Evolutionary conservation across 2,797 vertebrate species (phyloP), one percentile per base, ranked within the genome.

Genomic region (Orientallactaga sibirica): DNA sequence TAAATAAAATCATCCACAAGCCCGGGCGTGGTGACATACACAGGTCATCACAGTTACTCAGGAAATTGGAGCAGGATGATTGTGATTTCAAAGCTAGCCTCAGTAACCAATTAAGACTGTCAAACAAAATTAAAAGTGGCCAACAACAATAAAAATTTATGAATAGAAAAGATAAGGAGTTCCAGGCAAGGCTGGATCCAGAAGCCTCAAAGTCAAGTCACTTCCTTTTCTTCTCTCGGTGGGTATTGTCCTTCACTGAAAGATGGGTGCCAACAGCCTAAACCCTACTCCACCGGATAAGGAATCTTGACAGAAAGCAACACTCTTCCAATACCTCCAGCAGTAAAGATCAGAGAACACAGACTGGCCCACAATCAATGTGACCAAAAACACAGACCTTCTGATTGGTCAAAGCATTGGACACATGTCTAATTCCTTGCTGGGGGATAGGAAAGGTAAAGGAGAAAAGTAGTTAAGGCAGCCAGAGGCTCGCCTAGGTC

Each of bases 191-290:
- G 37, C 74, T 95, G 15, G 11, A 43, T n/a, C 9, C 41, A 90
- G 37, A 92, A 88, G 55, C 48, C 37, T 77, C 66, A 89, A 92
- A 81, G 19, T 37, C 62, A 41, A 62, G 64, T 78, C 52, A 55
- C 25, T 74, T 81, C 64, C 11, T 48, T 55, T 55, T 15, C 11
- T 37, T 71, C 58, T 62, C 43, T 86, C 29, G 41, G 52, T 55
- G 12, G 19, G 18, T 27, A 74, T 90, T 87, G 24, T 79, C 37
- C 33, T 91, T 78, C 24, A 68, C 25, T 66, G 20, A 29, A 84
- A 71, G 77, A 77, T 52, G 80, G 25, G 62, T 64, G 52, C 43
- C 66, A 61, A 22, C 8, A 66, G 20, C 41, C 52, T 73, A 86
- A 90, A n/a, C 67, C 24, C 29, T 3, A 7, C 48, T 8, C 27